Percentiles rank a stretch among this genome's conserved stretches.
Evolutionary conservation across 2,888 invertebrate genomes (phyloP).

Genomic region (Chrysolina americana): DNA sequence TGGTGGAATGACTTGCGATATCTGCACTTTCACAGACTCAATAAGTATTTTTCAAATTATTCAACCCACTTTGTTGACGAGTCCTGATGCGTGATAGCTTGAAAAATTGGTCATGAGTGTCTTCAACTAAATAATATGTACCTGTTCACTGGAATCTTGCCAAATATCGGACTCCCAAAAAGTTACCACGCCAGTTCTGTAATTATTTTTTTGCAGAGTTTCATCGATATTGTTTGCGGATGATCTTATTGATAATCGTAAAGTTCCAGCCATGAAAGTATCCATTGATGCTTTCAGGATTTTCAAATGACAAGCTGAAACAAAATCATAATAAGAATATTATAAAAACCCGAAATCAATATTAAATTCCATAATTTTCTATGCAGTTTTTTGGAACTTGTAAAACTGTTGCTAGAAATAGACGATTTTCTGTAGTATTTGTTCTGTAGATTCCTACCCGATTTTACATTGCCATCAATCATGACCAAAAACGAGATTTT

Average conservation of each 20-base stretch:
- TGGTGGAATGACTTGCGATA: too few relatives aligned
- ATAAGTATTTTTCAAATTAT: too few relatives aligned
- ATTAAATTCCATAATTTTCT: too few relatives aligned
- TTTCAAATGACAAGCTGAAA: constrained; percentile 48
- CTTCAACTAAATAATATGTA: too few relatives aligned
- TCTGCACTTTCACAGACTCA: too few relatives aligned
- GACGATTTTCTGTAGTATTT: too few relatives aligned
- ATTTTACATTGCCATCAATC: constrained; percentile 49
- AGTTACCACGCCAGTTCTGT: constrained; percentile 30
- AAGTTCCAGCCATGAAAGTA: constrained; percentile 28
- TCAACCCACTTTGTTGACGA: too few relatives aligned
- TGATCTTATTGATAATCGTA: constrained; percentile 38
- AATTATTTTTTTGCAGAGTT: constrained; percentile 15
- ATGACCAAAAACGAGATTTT: constrained; percentile 51
- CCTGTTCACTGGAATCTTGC: constrained; percentile 36
- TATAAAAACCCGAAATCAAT: neutral
- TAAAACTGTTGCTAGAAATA: neutral
- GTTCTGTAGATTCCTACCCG: constrained; percentile 44
- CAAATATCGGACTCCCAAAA: constrained; percentile 29
- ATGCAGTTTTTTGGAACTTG: too few relatives aligned
- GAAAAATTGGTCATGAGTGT: too few relatives aligned
- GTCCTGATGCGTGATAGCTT: too few relatives aligned
- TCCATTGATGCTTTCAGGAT: constrained; percentile 35
- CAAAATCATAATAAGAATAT: neutral
- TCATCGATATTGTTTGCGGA: constrained; percentile 26